phyloP scores from a whole-genome alignment of 2,888 invertebrate genomes.

The Margaritifera margaritifera region DNA sequence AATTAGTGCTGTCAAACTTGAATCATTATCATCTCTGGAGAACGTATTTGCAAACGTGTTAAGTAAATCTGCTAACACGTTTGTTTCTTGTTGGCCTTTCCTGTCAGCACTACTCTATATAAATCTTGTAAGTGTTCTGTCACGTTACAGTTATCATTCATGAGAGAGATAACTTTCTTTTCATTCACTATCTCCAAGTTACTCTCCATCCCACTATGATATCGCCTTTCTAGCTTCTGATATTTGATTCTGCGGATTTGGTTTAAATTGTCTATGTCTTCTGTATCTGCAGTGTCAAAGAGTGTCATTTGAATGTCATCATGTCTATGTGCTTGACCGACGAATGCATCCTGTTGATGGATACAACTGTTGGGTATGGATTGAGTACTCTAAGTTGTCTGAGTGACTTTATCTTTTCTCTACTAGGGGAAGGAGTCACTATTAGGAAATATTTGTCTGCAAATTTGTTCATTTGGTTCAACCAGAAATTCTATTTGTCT shows the following conservation, averaged over 20 bases:
- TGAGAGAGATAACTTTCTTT: too few species aligned
- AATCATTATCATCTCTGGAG: constrained; percentile 12
- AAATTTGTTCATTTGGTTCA: neutral
- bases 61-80: constrained; percentile 1
- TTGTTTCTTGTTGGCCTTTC: neutral
- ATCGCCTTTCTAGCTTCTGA: too few species aligned
- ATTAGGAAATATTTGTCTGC: neutral
- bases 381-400: too few species aligned
- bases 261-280: too few species aligned
- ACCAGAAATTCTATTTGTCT: constrained; percentile 2
- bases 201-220: too few species aligned
- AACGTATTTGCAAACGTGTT: constrained; percentile 5
- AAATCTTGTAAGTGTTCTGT: constrained; percentile 10
- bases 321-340: too few species aligned
- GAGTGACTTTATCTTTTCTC: neutral
- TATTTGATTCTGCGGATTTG: too few species aligned
- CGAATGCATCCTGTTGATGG: too few species aligned
- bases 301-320: too few species aligned
- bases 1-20: constrained; percentile 13
- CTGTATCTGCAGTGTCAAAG: too few species aligned
- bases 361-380: too few species aligned
- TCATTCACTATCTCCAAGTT: too few species aligned
- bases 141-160: neutral
- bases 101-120: neutral
- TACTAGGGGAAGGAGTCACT: constrained; percentile 2